Base-by-base conservation (phyloP, 2,113 vertebrate genomes). In the Plestiodon gilberti region DNA sequence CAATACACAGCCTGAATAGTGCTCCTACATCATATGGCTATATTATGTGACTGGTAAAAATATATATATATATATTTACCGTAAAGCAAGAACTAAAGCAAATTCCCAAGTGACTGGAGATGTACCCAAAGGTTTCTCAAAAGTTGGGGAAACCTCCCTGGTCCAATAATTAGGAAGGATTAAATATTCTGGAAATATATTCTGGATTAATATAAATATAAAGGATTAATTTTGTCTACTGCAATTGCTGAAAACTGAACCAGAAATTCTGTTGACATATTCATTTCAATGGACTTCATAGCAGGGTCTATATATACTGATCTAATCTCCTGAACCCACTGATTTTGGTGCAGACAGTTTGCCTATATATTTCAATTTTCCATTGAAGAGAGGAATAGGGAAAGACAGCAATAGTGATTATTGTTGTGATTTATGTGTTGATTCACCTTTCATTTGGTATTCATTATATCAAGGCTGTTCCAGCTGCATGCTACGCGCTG, bases 391-490 rank as follows among this genome's bases (percentile, higher is more conserved):
- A 64, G 57, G 38, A 80, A 64, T 77, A 25, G 4, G 22, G 35
- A 79, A 62, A 80, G 59, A 28, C 35, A 81, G 40, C 80, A 87
- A 86, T 65, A 77, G n/a, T 35, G 65, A 22, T 69, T 87, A 7
- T 48, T 83, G 79, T 14, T 81, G 81, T 69, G 73, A 88, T 88
- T 90, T 90, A 83, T 91, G 87, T 87, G 14, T 82, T 82, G 2
- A 15, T 22, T 74, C 64, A n/a, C 13, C 22, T 20, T 40, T 87
- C 84, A 85, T 85, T 48, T 40, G 61, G 38, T 64, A 40, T 64
- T 80, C 78, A 40, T 80, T 23, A 30, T 80, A 80, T 64, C 78
- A 40, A 13, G 18, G 33, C 25, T 64, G 59, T n/a, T n/a, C n/a
- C n/a, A n/a, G n/a, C n/a, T n/a, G n/a, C n/a, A n/a, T n/a, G n/a